Evolutionary conservation across 2,888 invertebrate species (phyloP), one percentile per base, ranked within the genome.

Genomic region (Tromatobia lineatoria): DNA sequence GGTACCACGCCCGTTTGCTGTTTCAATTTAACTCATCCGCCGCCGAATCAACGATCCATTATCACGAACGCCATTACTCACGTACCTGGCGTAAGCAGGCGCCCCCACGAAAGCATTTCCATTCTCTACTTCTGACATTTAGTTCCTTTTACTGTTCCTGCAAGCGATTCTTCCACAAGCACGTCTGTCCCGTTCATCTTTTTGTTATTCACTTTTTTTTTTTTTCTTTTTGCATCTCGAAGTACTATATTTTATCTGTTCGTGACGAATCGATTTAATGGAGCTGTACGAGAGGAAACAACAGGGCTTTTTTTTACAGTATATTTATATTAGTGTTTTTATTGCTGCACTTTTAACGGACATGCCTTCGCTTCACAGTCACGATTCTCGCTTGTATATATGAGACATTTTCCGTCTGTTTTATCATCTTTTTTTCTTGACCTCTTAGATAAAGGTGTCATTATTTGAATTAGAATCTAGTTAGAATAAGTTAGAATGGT

Each of bases 11-110:
- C 87, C 82, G 82, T 87, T 87, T 87, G 85, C 87, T 87, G 87
- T 87, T 87, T 86, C 87, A 87, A 87, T 87, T 87, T 83, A 84
- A 87, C 85, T 86, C 87, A 86, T 87, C 84, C 83, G 69, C 82
- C 80, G 66, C 64, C 79, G 81, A 87, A 87, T 85, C 87, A 87
- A 87, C 87, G 85, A 87, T 87, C 87, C 87, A 87, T 87, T 87
- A 87, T 87, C 87, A 87, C 87, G 85, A 87, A 87, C 74, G 73
- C 87, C 87, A 87, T 86, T 87, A 87, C 78, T 87, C 87, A 87
- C 81, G 85, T 84, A 86, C 85, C 87, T 84, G 83, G 82, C 84
- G 81, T 85, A 87, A 83, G 87, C 85, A 82, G 82, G 76, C 79
- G 76, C 80, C 74, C 80, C 76, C 79, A 61, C 59, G 38, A 61